phyloP scores from a whole-genome alignment of 2,113 vertebrate genomes.

The Mungos mungo region DNA sequence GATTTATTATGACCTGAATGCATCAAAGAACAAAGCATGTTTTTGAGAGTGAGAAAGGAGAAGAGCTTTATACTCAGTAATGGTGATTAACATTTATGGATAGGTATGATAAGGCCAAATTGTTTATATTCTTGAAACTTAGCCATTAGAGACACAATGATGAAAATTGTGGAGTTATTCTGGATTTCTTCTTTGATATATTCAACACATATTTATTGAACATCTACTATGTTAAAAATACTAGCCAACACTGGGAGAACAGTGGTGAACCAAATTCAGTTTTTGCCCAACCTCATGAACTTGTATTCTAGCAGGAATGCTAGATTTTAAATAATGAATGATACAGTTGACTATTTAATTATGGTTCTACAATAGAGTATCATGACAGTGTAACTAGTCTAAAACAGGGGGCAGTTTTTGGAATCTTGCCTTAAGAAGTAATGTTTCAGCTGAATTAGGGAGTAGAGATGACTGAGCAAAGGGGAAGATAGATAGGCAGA shows the following conservation, averaged over 20 bases:
- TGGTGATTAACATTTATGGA: slow-evolving; percentile 58
- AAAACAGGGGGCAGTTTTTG: not conserved
- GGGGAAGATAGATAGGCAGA: not conserved
- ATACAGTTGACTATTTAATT: not conserved
- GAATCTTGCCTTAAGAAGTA: not conserved
- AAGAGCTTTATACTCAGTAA: slow-evolving; percentile 7
- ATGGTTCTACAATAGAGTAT: not conserved
- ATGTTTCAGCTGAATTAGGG: not conserved
- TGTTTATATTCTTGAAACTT: slow-evolving; percentile 51
- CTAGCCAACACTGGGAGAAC: not conserved
- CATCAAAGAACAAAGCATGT: slow-evolving; percentile 1
- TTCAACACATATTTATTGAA: slow-evolving; percentile 27
- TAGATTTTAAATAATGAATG: slow-evolving; percentile 5
- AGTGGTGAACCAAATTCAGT: not conserved
- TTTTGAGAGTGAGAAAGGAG: slow-evolving; percentile 12
- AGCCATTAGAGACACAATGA: not conserved
- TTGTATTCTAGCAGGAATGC: not conserved
- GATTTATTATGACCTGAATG: slow-evolving; percentile 48
- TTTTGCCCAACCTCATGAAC: not conserved
- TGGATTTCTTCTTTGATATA: slow-evolving; percentile 24
- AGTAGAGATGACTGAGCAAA: not conserved
- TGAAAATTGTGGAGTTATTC: not conserved
- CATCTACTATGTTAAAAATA: slow-evolving; percentile 38
- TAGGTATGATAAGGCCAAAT: not conserved
- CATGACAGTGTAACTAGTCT: not conserved